phyloP scores from a whole-genome alignment of 1,140 invertebrate genomes.

The Lysiphlebus fabarum region DNA sequence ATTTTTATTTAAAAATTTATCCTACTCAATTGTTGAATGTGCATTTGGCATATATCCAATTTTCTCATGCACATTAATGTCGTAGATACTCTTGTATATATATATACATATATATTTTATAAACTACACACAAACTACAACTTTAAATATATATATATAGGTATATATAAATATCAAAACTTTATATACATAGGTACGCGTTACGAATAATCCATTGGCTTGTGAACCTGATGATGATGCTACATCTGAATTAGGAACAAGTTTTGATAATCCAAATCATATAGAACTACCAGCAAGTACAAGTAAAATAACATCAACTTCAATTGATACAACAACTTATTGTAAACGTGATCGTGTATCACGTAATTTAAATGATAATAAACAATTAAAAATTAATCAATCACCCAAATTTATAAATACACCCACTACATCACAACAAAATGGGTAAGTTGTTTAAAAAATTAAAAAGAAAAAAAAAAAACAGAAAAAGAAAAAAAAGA shows the following conservation, averaged over 20 bases:
- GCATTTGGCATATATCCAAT: conserved; percentile 22
- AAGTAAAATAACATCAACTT: conserved; percentile 39
- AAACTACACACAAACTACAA: not conserved
- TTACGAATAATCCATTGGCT: conserved; percentile 74
- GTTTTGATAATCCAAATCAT: conserved; percentile 73
- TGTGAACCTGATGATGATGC: conserved; percentile 62
- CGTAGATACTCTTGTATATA: not conserved
- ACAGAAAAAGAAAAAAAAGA: too few relatives aligned
- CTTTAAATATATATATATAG: conserved; percentile 14
- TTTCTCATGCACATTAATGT: conserved; percentile 18
- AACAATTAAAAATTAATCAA: conserved; percentile 33
- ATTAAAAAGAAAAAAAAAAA: conserved; percentile 35
- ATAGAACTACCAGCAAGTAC: conserved; percentile 62
- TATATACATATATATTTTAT: too few relatives aligned
- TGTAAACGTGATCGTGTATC: conserved; percentile 61
- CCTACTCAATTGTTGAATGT: conserved; percentile 17
- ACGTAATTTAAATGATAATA: conserved; percentile 38
- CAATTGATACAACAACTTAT: conserved; percentile 71
- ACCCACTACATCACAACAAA: conserved; percentile 31
- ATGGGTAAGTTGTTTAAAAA: conserved; percentile 41
- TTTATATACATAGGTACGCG: conserved; percentile 58
- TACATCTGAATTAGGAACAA: conserved; percentile 59
- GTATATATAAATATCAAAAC: too few relatives aligned
- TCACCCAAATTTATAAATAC: conserved; percentile 28
- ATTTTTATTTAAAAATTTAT: not conserved